These are phyloP conservation scores for Pediacus dermestoides DNA, from an alignment of 2,888 invertebrate species.

Conservation along the genomic window DNA sequence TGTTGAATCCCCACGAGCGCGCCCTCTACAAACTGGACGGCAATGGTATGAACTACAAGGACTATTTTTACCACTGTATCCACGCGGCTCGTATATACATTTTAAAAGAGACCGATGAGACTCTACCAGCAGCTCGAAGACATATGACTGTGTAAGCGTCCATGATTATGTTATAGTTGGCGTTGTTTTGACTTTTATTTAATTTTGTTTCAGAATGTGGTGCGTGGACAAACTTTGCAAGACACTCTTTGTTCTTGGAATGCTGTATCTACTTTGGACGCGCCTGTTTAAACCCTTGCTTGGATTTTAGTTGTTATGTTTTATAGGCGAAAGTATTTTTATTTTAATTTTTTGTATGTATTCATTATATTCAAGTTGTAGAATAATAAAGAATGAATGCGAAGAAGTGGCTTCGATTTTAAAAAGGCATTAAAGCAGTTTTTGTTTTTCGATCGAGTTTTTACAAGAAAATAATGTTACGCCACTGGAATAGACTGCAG, in stretches of 20 bases:
- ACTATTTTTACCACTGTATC: slow-evolving; percentile 81
- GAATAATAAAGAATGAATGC: too few species aligned
- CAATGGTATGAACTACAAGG: slow-evolving; percentile 68
- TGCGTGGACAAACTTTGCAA: slow-evolving; percentile 32
- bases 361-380: too few species aligned
- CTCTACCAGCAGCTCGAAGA: slow-evolving; percentile 76
- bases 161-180: slow-evolving; percentile 1
- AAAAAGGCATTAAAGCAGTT: too few species aligned
- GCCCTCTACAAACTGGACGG: slow-evolving; percentile 68
- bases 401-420: too few species aligned
- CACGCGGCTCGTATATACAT: slow-evolving; percentile 75
- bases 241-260: slow-evolving; percentile 23
- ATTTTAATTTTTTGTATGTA: too few species aligned
- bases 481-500: too few species aligned
- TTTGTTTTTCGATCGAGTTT: too few species aligned
- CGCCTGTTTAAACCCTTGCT: slow-evolving; percentile 10
- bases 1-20: slow-evolving; percentile 64
- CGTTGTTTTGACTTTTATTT: background rate
- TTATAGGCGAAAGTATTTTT: background rate
- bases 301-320: slow-evolving; percentile 1
- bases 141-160: slow-evolving; percentile 70
- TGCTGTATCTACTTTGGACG: slow-evolving; percentile 27
- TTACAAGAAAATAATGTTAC: too few species aligned
- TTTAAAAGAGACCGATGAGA: slow-evolving; percentile 77
- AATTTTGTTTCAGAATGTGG: slow-evolving; percentile 34